Evolutionary conservation across 2,113 vertebrate genomes (phyloP).

Genomic region (Chamaetylas fuelleborni): DNA sequence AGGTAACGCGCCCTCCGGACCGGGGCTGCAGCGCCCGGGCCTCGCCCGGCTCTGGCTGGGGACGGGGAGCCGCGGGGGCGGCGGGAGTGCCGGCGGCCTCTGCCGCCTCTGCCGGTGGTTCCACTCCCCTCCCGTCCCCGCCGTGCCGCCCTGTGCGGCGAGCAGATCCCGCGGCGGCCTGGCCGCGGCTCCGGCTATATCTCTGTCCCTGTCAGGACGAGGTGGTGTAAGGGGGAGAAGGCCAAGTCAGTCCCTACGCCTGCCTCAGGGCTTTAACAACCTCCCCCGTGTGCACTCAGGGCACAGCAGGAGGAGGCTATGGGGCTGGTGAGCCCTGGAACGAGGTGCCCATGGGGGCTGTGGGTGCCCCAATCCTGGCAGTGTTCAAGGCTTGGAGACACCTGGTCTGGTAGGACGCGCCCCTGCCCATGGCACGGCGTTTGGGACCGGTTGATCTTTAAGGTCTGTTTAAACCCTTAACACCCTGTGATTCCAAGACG

Average conservation of each 20-base stretch:
- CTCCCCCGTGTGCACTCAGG: accelerated
- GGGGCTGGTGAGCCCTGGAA: background rate
- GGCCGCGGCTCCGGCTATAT: background rate
- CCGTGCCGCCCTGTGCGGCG: no score
- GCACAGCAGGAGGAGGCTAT: no score
- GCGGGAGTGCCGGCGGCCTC: background rate
- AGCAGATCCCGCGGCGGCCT: background rate
- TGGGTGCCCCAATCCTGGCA: background rate
- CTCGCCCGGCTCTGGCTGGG: no score
- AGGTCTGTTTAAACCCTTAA: background rate
- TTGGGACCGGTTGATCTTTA: background rate
- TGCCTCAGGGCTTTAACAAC: background rate
- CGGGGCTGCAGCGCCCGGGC: background rate
- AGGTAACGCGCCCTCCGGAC: background rate
- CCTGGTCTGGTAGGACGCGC: background rate
- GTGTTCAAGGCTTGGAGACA: background rate
- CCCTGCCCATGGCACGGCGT: background rate
- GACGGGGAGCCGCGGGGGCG: background rate
- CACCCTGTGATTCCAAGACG: background rate
- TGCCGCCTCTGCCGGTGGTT: background rate
- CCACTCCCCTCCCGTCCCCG: accelerated
- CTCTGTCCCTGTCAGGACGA: no score
- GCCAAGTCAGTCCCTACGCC: accelerated
- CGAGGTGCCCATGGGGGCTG: background rate
- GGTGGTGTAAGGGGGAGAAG: background rate